phyloP scores from a whole-genome alignment of 2,113 vertebrate genomes.

The Neolamprologus tretocephalus region DNA sequence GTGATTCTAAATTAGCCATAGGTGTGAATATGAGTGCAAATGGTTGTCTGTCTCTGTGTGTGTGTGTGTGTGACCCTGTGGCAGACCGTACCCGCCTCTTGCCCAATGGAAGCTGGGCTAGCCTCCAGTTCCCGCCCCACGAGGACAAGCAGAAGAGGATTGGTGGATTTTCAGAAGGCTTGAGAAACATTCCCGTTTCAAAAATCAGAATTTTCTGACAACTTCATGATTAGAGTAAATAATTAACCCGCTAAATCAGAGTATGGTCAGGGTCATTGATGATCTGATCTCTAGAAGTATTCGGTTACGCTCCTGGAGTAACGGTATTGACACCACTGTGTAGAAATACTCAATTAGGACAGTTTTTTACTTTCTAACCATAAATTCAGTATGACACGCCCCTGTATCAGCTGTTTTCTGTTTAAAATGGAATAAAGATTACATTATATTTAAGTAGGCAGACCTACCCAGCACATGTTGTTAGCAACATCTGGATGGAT shows the following conservation, averaged over 20 bases:
- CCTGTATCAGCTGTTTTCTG: not conserved
- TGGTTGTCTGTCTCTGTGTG: not conserved
- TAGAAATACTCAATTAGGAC: not conserved
- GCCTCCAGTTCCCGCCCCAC: not conserved
- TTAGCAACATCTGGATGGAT: not conserved
- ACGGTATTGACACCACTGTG: not conserved
- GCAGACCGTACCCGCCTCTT: not conserved
- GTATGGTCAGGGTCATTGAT: not conserved
- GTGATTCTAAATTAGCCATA: not conserved
- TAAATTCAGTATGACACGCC: not conserved
- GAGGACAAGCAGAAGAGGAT: not conserved
- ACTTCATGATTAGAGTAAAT: not conserved
- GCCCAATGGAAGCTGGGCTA: not conserved
- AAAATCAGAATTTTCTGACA: not conserved
- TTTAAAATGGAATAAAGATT: not conserved
- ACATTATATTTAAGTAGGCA: not conserved
- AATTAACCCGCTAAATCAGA: not conserved
- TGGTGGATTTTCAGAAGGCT: not conserved
- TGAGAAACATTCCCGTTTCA: not conserved
- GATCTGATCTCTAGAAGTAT: not conserved
- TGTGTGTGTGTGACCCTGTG: rapidly evolving
- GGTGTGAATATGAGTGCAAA: not conserved
- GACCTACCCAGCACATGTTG: not conserved
- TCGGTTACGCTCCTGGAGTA: not conserved
- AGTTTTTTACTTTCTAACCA: not conserved